Base-by-base conservation (phyloP, 2,888 invertebrate species). In the Galerucella calmariensis region DNA sequence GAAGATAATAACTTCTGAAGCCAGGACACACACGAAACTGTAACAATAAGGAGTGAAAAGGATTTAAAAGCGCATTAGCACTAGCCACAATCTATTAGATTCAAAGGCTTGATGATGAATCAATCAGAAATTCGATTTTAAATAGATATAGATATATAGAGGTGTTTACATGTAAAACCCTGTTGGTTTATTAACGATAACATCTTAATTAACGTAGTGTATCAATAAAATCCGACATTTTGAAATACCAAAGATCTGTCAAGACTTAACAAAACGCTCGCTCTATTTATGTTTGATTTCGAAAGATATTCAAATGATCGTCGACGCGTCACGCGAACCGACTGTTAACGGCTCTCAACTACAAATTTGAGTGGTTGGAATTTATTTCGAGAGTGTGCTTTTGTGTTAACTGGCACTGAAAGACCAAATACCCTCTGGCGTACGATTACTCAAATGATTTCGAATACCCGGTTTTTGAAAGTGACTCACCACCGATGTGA, bases 251-350 rank as follows among this genome's bases (percentile, higher is more conserved):
- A 72, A 80, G 82, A 82, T 82, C 77, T 80, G 76, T 79, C 77
- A 56, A 16, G 79, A 79, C 77, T 81, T 80, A 82, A 83, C 84
- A 84, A 84, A 84, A 84, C 84, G 84, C 79, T 82, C 80, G 81
- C 81, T 82, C 82, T 82, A 83, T 84, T 84, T 83, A 81, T 83
- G 83, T 84, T 83, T 83, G 83, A 83, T 84, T 80, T 79, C 79
- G 77, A 63, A 79, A 81, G 84, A 84, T 84, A 84, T 84, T 84
- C 84, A 84, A 84, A 84, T 84, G 82, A 82, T 82, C 78, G 78
- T 76, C 76, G 74, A 75, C 62, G 20, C 20, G 74, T 78, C 84
- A 84, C 84, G 84, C 84, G 79, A 84, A 81, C 81, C 78, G 83
- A 83, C 82, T 83, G 83, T 84, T 84, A 84, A 81, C 83, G 82